phyloP scores from a whole-genome alignment of 92 coral and sea anemone genomes.

The Porites divaricata region DNA sequence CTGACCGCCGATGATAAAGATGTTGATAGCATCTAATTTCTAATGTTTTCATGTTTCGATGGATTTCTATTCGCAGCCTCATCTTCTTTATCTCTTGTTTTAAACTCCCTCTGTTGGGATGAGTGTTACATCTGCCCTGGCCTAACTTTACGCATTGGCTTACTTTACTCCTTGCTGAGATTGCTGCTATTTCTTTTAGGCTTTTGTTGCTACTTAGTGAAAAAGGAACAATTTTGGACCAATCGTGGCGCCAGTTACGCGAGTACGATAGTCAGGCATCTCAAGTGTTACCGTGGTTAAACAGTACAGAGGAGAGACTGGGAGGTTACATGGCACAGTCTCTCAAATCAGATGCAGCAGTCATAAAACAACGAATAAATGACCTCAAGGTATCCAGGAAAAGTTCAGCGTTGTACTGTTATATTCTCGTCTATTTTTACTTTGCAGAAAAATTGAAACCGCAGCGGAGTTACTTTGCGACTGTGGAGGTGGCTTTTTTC shows the following conservation, averaged over 20 bases:
- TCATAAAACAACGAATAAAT: constrained; percentile 68
- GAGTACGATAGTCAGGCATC: constrained; percentile 93
- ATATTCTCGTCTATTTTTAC: no score
- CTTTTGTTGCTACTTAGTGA: constrained; percentile 86
- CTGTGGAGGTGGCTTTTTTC: neutral
- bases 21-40: no score
- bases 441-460: neutral
- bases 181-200: constrained; percentile 12
- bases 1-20: no score
- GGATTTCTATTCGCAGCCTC: no score
- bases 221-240: constrained; percentile 88
- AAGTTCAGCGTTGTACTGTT: neutral
- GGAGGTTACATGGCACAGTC: constrained; percentile 89
- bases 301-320: constrained; percentile 83
- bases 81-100: no score
- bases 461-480: neutral
- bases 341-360: constrained; percentile 70
- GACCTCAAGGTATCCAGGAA: constrained; percentile 87
- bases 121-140: neutral
- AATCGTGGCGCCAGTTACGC: constrained; percentile 94
- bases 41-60: no score
- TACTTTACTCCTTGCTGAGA: neutral
- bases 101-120: no score
- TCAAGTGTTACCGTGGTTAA: constrained; percentile 94
- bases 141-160: neutral